phyloP scores from a whole-genome alignment of 53 echinoderm and acorn worm species.

The Hippasteria phrygiana region DNA sequence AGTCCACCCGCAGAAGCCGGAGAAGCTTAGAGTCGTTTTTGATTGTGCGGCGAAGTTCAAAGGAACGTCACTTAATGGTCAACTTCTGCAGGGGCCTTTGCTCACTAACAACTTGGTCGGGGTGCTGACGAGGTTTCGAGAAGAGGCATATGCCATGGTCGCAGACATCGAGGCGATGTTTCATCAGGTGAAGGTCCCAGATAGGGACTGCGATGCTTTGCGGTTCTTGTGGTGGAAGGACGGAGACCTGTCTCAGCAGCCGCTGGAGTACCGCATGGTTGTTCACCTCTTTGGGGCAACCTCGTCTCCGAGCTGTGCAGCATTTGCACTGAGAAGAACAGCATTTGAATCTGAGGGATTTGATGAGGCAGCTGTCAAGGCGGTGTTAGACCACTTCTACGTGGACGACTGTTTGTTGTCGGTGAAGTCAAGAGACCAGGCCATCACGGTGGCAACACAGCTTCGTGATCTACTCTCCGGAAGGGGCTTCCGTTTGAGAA shows the following conservation, averaged over 20 bases:
- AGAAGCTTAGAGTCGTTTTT: conserved; percentile 23
- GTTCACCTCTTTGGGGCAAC: conserved; percentile 52
- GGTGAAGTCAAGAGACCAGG: background rate
- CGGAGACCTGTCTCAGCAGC: too few relatives aligned
- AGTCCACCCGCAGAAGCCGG: conserved; percentile 57
- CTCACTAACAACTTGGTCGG: too few relatives aligned
- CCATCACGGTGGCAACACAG: conserved; percentile 9
- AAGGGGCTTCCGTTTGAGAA: conserved; percentile 70
- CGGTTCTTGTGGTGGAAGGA: too few relatives aligned
- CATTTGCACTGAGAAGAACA: conserved; percentile 14
- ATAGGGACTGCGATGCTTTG: too few relatives aligned
- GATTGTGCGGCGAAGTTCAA: background rate
- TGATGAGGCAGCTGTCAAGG: conserved; percentile 14
- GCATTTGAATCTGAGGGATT: background rate
- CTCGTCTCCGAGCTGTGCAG: conserved; percentile 58
- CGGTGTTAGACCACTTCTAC: conserved; percentile 39
- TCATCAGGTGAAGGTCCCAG: too few relatives aligned
- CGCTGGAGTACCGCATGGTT: conserved; percentile 3
- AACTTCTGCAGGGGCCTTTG: too few relatives aligned
- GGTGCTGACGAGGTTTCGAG: too few relatives aligned
- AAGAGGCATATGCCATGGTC: too few relatives aligned
- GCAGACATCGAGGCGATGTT: too few relatives aligned
- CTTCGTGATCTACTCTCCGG: conserved; percentile 29
- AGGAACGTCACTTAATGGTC: too few relatives aligned
- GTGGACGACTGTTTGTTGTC: conserved; percentile 50